Evolutionary conservation across 92 coral and sea anemone genomes (phyloP), one percentile per base, ranked within the genome.

Genomic region (Epizoanthus rinbou): DNA sequence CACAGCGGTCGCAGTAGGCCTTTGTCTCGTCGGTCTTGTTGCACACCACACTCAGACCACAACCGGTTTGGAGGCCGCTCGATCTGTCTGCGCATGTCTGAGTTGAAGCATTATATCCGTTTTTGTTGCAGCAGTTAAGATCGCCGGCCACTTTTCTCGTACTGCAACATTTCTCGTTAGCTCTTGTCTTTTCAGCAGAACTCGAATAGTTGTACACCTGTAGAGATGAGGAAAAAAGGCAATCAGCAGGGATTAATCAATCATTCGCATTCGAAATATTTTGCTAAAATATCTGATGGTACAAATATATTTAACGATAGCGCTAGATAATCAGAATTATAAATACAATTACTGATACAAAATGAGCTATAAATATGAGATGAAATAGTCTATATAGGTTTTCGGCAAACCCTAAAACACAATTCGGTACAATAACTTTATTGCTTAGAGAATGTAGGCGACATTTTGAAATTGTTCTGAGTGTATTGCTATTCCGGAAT

Each of bases 201-300:
- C 94, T 91, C 28, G 91, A 86, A 86, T 95, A 95, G 87, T 91
- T 95, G 88, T 93, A 95, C 67, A 93, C 95, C 98, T 95, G 28
- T 9, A 73, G 68, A 17, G 47, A 22, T 63, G 68, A 3, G 25
- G 79, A 67, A 22, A 75, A 3, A 50, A 7, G 22, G 16, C 3
- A 8, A 83, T n/a, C 16, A 5, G 35, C 8, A 35, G 39, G 4
- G 39, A 35, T 35, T 35, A 35, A 35, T 4, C 4, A 2, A 35
- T 35, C 39, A 35, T 35, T 35, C 4, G 2, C 39, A 35, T 35
- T 35, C 39, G 2, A 35, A 35, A 35, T 35, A 35, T 35, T 35
- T 35, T 35, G 39, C 2, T 35, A 35, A 35, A 35, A 35, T 4
- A 35, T 35, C 4, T 35, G 39, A 35, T 2, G 39, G 39, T 35